phyloP scores from a whole-genome alignment of 2,797 vertebrate genomes.

The Hypotaenidia okinawae region DNA sequence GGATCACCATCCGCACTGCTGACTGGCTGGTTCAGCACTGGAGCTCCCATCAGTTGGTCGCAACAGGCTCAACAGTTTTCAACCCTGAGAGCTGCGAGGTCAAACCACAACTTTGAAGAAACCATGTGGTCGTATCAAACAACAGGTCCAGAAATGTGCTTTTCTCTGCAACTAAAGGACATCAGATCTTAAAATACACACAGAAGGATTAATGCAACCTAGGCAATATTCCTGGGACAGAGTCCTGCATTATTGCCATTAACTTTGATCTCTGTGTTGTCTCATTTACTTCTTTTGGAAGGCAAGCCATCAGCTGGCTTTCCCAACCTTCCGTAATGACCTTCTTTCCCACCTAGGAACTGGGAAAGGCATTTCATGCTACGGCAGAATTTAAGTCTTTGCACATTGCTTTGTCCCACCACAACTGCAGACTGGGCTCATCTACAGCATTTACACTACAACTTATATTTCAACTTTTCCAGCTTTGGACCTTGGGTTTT shows the following conservation, averaged over 20 bases:
- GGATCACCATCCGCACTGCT: background rate
- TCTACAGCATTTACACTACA: background rate
- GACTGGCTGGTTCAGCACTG: background rate
- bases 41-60: background rate
- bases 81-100: background rate
- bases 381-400: background rate
- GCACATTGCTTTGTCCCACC: background rate
- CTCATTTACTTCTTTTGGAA: constrained; percentile 1
- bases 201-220: background rate
- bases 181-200: background rate
- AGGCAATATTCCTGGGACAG: background rate
- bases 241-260: background rate
- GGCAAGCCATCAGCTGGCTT: background rate
- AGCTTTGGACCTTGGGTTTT: background rate
- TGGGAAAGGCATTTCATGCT: background rate
- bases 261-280: background rate
- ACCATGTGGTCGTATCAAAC: background rate
- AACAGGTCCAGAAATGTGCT: background rate
- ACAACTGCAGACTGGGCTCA: background rate
- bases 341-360: background rate
- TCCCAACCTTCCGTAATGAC: background rate
- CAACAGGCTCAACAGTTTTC: background rate
- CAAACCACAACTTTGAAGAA: background rate
- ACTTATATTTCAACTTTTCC: background rate
- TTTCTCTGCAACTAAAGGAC: background rate